Evolutionary conservation across 2,797 vertebrate genomes (phyloP).

Genomic region (Sardinella longiceps): DNA sequence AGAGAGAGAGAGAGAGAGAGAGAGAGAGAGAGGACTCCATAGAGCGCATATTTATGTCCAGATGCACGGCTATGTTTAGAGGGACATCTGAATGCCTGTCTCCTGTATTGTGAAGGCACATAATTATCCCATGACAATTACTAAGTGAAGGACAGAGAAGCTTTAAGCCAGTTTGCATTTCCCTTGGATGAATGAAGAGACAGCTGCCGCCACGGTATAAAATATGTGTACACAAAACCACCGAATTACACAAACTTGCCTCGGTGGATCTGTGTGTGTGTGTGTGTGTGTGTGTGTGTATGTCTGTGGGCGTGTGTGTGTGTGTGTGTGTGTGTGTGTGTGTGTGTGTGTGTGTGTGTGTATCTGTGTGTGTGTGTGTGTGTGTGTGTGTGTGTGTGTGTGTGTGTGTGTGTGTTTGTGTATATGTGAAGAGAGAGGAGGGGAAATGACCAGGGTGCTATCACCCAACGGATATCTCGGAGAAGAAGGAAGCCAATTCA

Average conservation of each 20-base stretch:
- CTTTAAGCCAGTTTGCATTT: neutral
- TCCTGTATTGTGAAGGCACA: neutral
- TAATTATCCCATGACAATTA: neutral
- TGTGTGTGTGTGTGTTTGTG: too few species aligned
- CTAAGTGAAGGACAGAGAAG: neutral
- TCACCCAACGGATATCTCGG: slow-evolving; percentile 30
- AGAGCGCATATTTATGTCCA: neutral
- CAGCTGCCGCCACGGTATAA: neutral
- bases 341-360: neutral
- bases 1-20: too few species aligned
- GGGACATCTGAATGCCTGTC: neutral
- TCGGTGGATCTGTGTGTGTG: neutral
- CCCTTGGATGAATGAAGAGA: neutral
- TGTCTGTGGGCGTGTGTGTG: neutral
- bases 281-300: neutral
- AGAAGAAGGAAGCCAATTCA: slow-evolving; percentile 32
- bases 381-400: neutral
- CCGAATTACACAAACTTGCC: neutral
- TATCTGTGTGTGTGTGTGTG: too few species aligned
- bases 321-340: neutral
- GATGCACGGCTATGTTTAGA: neutral
- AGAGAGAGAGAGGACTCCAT: neutral
- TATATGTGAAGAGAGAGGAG: neutral
- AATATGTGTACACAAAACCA: neutral
- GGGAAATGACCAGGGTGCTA: slow-evolving; percentile 28